Percentiles rank a stretch among this genome's conserved stretches.
Evolutionary conservation across 1,140 invertebrate species (phyloP).

Genomic region (Drosophila tsacasi): DNA sequence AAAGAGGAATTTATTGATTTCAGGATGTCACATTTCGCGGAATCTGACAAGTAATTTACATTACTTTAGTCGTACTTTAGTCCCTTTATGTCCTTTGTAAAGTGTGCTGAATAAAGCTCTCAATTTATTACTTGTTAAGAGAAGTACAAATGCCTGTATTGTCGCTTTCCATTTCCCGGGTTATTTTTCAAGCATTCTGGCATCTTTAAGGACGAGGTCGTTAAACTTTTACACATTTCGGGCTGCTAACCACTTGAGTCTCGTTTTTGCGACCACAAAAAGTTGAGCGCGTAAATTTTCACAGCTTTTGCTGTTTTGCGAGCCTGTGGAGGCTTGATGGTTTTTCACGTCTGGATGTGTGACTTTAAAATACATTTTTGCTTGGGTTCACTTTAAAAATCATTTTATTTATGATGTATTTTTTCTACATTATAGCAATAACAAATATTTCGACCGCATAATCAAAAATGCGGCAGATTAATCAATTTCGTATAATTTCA

Average conservation of each 20-base stretch:
- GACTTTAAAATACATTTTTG: conserved; percentile 3
- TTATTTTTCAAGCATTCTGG: conserved; percentile 3
- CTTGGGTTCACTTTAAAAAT: not conserved
- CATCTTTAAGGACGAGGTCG: conserved; percentile 31
- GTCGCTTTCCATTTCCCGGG: conserved; percentile 6
- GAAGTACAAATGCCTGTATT: conserved; percentile 35
- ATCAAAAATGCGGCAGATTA: conserved; percentile 68
- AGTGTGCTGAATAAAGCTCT: conserved; percentile 12
- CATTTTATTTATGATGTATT: not conserved
- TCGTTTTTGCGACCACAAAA: conserved; percentile 40
- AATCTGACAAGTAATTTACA: conserved; percentile 18
- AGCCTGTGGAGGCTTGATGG: not conserved
- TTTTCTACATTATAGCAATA: not conserved
- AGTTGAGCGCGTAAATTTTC: conserved; percentile 41
- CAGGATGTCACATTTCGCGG: conserved; percentile 1
- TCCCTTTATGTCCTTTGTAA: conserved; percentile 15
- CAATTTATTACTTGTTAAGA: conserved; percentile 47
- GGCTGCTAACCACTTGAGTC: conserved; percentile 32
- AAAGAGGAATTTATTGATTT: not conserved
- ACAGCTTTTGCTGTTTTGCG: conserved; percentile 32
- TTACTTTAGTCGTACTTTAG: conserved; percentile 24
- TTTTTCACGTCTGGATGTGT: not conserved
- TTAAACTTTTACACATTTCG: conserved; percentile 32
- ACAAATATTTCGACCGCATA: conserved; percentile 49
- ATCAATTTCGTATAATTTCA: conserved; percentile 56